Conservation (phyloP, 2,888 invertebrate species). For the Drosophila mettleri region DNA sequence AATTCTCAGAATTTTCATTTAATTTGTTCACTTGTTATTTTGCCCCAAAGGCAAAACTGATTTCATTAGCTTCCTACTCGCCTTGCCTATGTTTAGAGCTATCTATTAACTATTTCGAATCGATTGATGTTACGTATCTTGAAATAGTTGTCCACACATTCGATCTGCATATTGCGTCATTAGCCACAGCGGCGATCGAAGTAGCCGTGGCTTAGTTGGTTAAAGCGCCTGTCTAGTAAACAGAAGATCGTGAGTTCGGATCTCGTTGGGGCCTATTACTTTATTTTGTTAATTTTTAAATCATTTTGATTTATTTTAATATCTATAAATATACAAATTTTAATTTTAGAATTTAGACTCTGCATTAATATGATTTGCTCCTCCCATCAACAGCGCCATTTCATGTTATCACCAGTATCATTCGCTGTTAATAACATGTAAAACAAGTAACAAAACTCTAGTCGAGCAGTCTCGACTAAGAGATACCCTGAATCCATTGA, state of each 20-base stretch:
- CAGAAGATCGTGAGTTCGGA: slow-evolving; percentile 85
- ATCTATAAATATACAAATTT: no score
- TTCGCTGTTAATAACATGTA: no score
- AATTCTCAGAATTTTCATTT: slow-evolving; percentile 10
- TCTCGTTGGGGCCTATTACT: slow-evolving; percentile 85
- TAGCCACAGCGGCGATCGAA: rapidly evolving
- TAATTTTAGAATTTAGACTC: no score
- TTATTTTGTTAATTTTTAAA: neutral
- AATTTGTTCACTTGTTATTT: slow-evolving; percentile 5
- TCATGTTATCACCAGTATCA: no score
- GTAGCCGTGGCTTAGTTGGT: slow-evolving; percentile 85
- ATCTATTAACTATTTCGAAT: slow-evolving; percentile 29
- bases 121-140: slow-evolving; percentile 5
- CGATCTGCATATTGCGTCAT: slow-evolving; percentile 24
- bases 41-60: slow-evolving; percentile 8
- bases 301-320: no score
- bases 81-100: slow-evolving; percentile 1
- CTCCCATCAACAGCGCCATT: no score
- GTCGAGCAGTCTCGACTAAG: no score
- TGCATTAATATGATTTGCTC: no score
- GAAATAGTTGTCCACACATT: neutral
- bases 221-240: slow-evolving; percentile 85
- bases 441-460: no score
- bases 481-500: no score
- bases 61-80: slow-evolving; percentile 6